Percentiles rank a stretch among this genome's conserved stretches.
Evolutionary conservation across 2,888 invertebrate genomes (phyloP).

Genomic region (Spodoptera exigua): DNA sequence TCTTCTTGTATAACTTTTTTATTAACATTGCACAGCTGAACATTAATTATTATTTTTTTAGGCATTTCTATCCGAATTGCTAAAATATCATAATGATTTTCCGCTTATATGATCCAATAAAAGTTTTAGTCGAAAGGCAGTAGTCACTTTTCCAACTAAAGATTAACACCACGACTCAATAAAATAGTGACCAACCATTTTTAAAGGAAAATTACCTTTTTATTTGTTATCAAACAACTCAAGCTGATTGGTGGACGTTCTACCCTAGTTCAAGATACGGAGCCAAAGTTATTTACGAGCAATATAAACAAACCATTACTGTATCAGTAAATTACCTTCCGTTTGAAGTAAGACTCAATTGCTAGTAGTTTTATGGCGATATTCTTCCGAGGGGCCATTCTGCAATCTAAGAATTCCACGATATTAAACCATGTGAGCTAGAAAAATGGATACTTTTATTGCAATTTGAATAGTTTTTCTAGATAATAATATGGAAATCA

Average conservation of each 20-base stretch:
- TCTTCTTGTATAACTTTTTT: no score
- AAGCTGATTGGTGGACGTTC: conserved; percentile 21
- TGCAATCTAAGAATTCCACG: conserved; percentile 22
- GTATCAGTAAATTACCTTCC: conserved; percentile 46
- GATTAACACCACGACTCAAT: background rate
- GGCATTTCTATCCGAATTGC: no score
- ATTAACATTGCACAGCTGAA: no score
- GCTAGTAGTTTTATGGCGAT: conserved; percentile 44
- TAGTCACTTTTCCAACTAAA: no score
- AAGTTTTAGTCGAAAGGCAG: no score
- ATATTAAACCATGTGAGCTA: conserved; percentile 7
- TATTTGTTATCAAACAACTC: conserved; percentile 16
- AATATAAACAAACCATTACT: conserved; percentile 45
- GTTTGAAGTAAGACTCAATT: conserved; percentile 45
- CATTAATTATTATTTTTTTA: no score
- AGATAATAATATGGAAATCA: background rate
- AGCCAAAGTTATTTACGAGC: conserved; percentile 28
- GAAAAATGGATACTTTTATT: background rate
- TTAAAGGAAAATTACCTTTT: conserved; percentile 8
- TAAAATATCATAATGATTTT: no score
- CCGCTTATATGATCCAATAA: no score
- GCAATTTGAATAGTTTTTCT: background rate
- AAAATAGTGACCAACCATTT: background rate
- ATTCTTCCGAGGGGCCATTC: conserved; percentile 14
- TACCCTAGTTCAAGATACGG: conserved; percentile 13